Percentiles rank a stretch among this genome's conserved stretches.
phyloP scores from a whole-genome alignment of 1,140 invertebrate species.

The Nasonia longicornis region DNA sequence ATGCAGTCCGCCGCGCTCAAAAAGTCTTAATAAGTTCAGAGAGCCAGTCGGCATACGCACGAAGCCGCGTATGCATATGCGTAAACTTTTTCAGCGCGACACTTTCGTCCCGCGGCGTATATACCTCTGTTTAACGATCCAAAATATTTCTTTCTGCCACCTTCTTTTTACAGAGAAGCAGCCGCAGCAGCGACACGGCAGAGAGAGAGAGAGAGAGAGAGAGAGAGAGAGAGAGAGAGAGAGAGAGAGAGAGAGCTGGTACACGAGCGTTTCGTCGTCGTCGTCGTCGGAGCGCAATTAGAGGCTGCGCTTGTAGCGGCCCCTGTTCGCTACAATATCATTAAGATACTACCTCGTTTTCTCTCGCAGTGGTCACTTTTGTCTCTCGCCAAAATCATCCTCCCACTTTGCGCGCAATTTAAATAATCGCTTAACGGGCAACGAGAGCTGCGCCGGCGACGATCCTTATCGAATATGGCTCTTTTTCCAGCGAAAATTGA shows the following conservation, averaged over 20 bases:
- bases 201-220: too few species aligned
- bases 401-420: constrained; percentile 32
- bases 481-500: constrained; percentile 5
- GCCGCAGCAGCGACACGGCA: neutral
- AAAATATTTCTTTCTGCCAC: constrained; percentile 33
- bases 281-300: constrained; percentile 61
- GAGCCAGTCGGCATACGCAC: neutral
- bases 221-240: too few species aligned
- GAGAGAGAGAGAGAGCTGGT: too few species aligned
- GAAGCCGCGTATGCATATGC: neutral
- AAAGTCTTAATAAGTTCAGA: neutral
- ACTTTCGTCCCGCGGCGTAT: neutral
- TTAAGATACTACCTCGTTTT: constrained; percentile 59
- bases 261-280: constrained; percentile 61
- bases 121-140: constrained; percentile 30
- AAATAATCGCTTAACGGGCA: constrained; percentile 14
- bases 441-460: neutral
- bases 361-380: constrained; percentile 36
- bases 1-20: neutral
- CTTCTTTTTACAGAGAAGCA: constrained; percentile 49
- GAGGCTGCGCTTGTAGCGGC: constrained; percentile 63
- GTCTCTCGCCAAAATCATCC: constrained; percentile 30
- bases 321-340: constrained; percentile 64
- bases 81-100: neutral
- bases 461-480: constrained; percentile 4